phyloP scores from a whole-genome alignment of 2,113 vertebrate species.

The Oreotrochilus melanogaster region DNA sequence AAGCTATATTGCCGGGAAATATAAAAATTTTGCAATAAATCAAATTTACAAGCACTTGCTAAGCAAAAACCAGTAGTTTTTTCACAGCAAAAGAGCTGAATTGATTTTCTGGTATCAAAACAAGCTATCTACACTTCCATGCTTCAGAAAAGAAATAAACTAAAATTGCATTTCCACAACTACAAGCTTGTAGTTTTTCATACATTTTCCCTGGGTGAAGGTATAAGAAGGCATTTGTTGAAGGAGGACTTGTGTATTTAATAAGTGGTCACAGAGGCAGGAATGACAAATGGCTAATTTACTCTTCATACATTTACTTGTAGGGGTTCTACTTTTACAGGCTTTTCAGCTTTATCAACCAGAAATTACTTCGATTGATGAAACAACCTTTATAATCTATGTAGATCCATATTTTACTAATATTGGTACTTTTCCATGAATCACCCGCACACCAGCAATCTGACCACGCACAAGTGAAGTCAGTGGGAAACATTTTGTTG shows the following conservation, averaged over 20 bases:
- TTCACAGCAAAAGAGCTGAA: conserved; percentile 10
- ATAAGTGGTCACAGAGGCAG: neutral
- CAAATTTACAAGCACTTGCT: conserved; percentile 42
- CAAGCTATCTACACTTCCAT: conserved; percentile 18
- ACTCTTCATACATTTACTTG: neutral
- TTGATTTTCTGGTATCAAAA: conserved; percentile 58
- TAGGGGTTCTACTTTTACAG: neutral
- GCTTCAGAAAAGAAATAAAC: conserved; percentile 38
- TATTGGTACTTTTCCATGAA: neutral
- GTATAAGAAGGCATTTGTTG: neutral
- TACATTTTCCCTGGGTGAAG: neutral
- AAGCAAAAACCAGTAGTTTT: conserved; percentile 51
- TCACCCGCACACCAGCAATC: neutral
- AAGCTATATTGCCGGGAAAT: neutral
- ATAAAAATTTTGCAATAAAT: conserved; percentile 41
- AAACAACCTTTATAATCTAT: neutral
- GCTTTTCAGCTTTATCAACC: neutral
- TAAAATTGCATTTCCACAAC: conserved; percentile 21
- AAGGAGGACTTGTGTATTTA: neutral
- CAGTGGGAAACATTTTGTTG: neutral
- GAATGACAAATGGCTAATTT: conserved; percentile 24
- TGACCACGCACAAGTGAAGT: fast-evolving
- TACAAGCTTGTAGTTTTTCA: conserved; percentile 23
- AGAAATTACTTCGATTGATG: neutral
- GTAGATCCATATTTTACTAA: neutral